Conservation (phyloP, 1,140 invertebrate genomes). For the Ceratitis capitata region DNA sequence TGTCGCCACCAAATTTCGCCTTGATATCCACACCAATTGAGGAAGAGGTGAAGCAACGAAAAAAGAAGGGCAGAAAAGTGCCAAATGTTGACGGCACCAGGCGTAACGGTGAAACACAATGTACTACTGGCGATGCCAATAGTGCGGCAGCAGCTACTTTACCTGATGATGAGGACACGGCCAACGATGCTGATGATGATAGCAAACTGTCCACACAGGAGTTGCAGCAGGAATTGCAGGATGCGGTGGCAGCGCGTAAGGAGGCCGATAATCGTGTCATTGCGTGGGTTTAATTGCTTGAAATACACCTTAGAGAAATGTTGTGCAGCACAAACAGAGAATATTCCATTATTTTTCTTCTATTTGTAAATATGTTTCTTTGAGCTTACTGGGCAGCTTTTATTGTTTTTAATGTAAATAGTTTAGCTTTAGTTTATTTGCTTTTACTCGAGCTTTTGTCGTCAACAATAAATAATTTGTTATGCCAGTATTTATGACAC, state of each 20-base stretch:
- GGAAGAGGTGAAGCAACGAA: neutral
- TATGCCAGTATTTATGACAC: neutral
- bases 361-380: too few relatives aligned
- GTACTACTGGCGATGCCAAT: neutral
- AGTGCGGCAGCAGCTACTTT: neutral
- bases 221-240: constrained; percentile 66
- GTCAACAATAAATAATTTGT: too few relatives aligned
- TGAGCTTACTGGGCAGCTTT: too few relatives aligned
- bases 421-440: neutral
- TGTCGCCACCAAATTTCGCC: constrained; percentile 54
- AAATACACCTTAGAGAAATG: neutral
- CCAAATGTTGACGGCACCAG: neutral
- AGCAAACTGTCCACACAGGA: constrained; percentile 60
- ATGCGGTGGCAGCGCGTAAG: constrained; percentile 67
- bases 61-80: neutral
- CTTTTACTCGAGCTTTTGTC: neutral
- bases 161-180: constrained; percentile 46
- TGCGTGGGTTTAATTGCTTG: constrained; percentile 65
- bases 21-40: constrained; percentile 47
- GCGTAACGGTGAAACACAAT: constrained; percentile 7
- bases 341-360: neutral
- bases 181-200: constrained; percentile 49
- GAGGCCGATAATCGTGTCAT: constrained; percentile 68
- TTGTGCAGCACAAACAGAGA: constrained; percentile 24
- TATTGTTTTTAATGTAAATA: too few relatives aligned